These are phyloP conservation scores for Atta colombica DNA, from an alignment of 1,140 invertebrate species.

Conservation along the genomic window DNA sequence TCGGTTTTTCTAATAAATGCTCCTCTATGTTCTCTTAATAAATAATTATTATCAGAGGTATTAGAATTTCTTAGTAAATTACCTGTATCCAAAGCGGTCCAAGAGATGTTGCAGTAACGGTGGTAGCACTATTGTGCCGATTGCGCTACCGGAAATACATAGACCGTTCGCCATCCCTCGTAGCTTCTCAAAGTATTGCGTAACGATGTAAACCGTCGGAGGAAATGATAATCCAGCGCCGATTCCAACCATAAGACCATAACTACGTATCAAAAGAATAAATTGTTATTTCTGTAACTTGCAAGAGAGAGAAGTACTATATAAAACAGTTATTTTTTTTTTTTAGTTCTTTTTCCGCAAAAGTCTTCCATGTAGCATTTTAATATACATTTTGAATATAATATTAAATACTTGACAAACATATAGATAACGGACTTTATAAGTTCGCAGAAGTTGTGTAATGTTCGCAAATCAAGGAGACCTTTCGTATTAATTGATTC, in stretches of 20 bases:
- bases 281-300: neutral
- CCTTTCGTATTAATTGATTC: neutral
- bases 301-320: too few species aligned
- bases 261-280: slow-evolving; percentile 86
- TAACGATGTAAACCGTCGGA: slow-evolving; percentile 95
- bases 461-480: neutral
- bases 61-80: slow-evolving; percentile 36
- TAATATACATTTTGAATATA: neutral
- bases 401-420: neutral
- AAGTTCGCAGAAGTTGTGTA: slow-evolving; percentile 26
- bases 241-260: slow-evolving; percentile 92
- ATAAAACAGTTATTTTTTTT: neutral
- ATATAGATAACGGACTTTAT: neutral
- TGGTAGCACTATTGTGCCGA: slow-evolving; percentile 93
- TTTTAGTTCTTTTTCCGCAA: neutral
- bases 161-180: slow-evolving; percentile 94
- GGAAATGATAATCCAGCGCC: slow-evolving; percentile 93
- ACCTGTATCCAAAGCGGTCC: slow-evolving; percentile 91
- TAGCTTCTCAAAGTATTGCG: slow-evolving; percentile 93
- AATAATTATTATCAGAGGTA: neutral
- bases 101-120: slow-evolving; percentile 91
- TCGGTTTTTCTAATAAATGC: slow-evolving; percentile 11
- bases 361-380: neutral
- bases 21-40: neutral
- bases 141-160: slow-evolving; percentile 94